Conservation (phyloP, 2,797 vertebrate species). For the Scomberomorus guttatus region DNA sequence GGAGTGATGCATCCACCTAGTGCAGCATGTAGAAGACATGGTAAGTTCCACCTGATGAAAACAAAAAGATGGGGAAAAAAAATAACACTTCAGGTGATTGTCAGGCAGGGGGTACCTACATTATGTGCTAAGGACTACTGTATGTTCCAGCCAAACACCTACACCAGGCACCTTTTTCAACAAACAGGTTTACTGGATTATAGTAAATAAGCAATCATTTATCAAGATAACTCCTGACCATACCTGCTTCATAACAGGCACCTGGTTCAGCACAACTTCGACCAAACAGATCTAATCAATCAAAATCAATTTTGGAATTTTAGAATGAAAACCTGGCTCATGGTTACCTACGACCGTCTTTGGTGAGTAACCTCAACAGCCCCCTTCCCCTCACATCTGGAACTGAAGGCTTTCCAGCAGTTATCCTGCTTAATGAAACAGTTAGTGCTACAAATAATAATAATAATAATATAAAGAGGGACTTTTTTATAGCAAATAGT, state of each 20-base stretch:
- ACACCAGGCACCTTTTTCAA: neutral
- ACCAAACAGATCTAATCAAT: neutral
- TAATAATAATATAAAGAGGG: neutral
- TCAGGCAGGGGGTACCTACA: neutral
- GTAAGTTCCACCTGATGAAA: too few relatives aligned
- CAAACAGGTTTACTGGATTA: neutral
- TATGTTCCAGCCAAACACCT: neutral
- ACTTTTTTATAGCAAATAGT: neutral
- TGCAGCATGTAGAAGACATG: neutral
- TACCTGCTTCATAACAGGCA: neutral
- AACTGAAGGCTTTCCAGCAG: neutral
- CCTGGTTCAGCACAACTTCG: neutral
- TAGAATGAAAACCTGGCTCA: neutral
- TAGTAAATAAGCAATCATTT: neutral
- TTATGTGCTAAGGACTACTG: neutral
- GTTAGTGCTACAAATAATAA: neutral
- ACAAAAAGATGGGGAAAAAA: too few relatives aligned
- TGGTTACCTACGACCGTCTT: neutral
- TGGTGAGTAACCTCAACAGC: constrained; percentile 3
- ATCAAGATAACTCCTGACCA: neutral
- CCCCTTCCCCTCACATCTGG: neutral
- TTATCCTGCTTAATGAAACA: neutral
- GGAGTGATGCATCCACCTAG: neutral
- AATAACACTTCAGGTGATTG: constrained; percentile 17
- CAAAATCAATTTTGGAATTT: too few relatives aligned